These are phyloP conservation scores for Eretmochelys imbricata DNA, from an alignment of 2,113 vertebrate genomes.

Conservation along the genomic window DNA sequence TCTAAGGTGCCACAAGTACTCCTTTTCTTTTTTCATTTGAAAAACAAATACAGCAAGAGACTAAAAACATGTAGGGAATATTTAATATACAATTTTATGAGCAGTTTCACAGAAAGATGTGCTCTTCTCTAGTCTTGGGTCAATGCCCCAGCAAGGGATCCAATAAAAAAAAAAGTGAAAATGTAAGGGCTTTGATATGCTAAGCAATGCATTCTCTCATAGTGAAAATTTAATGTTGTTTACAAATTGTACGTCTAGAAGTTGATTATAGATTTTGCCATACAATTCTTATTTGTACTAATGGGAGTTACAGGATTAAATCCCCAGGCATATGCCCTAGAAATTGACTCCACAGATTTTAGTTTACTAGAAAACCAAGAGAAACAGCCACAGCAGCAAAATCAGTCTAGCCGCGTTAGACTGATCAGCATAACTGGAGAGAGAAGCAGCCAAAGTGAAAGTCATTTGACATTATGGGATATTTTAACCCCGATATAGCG, in stretches of 20 bases:
- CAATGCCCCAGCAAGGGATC: background rate
- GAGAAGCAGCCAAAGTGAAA: background rate
- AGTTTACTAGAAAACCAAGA: background rate
- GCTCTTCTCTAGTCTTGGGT: background rate
- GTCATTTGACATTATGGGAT: background rate
- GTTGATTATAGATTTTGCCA: background rate
- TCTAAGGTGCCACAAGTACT: too few species aligned
- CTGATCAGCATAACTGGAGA: background rate
- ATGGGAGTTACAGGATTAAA: background rate
- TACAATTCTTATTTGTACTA: background rate
- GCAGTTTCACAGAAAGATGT: background rate
- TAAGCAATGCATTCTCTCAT: accelerated
- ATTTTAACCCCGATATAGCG: background rate
- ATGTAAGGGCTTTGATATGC: background rate
- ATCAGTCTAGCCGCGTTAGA: background rate
- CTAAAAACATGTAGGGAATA: background rate
- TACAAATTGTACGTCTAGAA: background rate
- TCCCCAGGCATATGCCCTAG: background rate
- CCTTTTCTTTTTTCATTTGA: background rate
- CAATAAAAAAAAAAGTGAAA: accelerated
- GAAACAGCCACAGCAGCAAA: background rate
- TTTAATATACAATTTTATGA: accelerated
- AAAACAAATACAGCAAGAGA: background rate
- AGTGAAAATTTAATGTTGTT: background rate
- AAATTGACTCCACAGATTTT: background rate